Evolutionary conservation across 37 sponge, comb jelly and placozoan species (phyloP).

Genomic region (Theonella swinhoei): DNA sequence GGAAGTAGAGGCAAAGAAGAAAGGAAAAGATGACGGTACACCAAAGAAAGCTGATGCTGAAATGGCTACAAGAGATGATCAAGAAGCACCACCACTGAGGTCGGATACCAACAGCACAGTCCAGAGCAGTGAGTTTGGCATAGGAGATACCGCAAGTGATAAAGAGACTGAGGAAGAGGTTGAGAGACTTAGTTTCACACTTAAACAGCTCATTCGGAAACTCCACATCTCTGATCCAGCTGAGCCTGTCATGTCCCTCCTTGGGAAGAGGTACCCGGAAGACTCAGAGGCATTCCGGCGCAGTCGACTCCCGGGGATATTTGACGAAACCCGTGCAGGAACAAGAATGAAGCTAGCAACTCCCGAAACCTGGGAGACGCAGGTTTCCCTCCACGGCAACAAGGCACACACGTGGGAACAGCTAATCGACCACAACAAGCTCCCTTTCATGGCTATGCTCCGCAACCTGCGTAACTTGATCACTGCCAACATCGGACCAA

Average conservation of each 20-base stretch:
- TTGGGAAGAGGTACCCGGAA: slow-evolving; percentile 95
- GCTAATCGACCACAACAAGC: slow-evolving; percentile 91
- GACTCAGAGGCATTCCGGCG: slow-evolving; percentile 88
- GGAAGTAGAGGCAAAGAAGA: slow-evolving; percentile 23
- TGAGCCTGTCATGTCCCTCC: slow-evolving; percentile 91
- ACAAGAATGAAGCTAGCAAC: slow-evolving; percentile 97
- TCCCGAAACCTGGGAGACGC: slow-evolving; percentile 99
- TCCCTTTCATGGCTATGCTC: slow-evolving; percentile 99
- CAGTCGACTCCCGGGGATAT: slow-evolving; percentile 87
- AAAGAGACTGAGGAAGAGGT: slow-evolving; percentile 77
- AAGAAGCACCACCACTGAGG: background rate
- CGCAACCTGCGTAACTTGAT: slow-evolving; percentile 96
- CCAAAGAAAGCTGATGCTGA: background rate
- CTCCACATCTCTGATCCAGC: slow-evolving; percentile 95
- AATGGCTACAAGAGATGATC: background rate
- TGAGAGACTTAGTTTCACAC: slow-evolving; percentile 86
- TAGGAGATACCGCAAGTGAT: slow-evolving; percentile 23
- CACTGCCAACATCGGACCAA: slow-evolving; percentile 75
- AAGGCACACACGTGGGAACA: slow-evolving; percentile 93
- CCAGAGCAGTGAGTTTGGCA: background rate
- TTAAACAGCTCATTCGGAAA: slow-evolving; percentile 98
- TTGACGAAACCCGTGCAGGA: slow-evolving; percentile 93
- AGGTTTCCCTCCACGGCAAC: slow-evolving; percentile 93
- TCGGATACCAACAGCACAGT: background rate
- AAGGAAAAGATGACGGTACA: background rate